These are phyloP conservation scores for Streptopelia turtur DNA, from an alignment of 2,797 vertebrate genomes.

Conservation along the genomic window DNA sequence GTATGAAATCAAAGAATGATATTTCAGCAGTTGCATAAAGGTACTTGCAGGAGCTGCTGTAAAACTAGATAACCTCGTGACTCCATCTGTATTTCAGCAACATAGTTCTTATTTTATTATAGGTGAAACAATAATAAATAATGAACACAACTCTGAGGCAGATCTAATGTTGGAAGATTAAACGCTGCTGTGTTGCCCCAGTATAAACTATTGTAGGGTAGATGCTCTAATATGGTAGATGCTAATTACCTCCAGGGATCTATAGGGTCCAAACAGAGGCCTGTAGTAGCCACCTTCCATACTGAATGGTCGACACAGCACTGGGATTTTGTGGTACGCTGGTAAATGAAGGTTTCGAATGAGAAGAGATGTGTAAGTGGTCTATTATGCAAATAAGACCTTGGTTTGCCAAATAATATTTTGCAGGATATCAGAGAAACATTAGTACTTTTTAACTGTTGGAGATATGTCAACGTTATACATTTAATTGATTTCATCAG, in stretches of 20 bases:
- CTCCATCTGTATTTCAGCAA: not conserved
- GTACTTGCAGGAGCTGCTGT: not conserved
- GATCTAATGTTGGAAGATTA: not conserved
- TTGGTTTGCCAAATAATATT: not conserved
- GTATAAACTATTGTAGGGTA: not conserved
- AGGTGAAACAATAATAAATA: not conserved
- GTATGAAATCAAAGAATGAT: not conserved
- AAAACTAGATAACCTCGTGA: not conserved
- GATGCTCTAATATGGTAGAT: not conserved
- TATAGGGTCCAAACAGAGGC: not conserved
- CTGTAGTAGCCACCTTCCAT: not conserved
- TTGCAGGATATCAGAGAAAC: not conserved
- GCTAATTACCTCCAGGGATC: not conserved
- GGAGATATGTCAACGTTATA: not conserved
- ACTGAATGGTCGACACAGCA: not conserved
- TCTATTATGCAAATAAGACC: not conserved
- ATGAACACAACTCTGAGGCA: not conserved
- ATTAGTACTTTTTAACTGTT: not conserved
- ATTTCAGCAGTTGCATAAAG: not conserved
- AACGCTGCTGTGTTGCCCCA: not conserved
- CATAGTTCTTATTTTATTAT: constrained; percentile 8
- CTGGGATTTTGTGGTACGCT: not conserved
- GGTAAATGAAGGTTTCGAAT: not conserved
- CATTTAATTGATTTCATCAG: not conserved
- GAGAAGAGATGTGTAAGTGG: not conserved